phyloP scores from a whole-genome alignment of 2,113 vertebrate species.

The Thryonomys swinderianus region DNA sequence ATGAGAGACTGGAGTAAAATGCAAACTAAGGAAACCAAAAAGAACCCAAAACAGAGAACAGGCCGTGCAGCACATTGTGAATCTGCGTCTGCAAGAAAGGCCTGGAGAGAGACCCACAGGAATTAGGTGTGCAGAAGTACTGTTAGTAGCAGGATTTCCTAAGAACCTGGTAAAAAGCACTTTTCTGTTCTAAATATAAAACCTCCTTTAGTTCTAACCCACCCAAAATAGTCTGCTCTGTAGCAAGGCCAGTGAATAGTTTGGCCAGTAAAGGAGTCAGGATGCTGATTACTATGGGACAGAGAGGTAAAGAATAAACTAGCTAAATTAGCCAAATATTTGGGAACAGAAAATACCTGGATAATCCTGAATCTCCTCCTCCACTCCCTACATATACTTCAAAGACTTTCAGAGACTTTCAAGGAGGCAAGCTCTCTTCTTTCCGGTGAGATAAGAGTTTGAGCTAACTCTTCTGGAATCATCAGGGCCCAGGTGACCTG shows the following conservation, averaged over 20 bases:
- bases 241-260: neutral
- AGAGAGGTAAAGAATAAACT: neutral
- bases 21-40: neutral
- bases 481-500: neutral
- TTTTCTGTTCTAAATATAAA: neutral
- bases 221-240: neutral
- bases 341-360: neutral
- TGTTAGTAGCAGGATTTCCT: neutral
- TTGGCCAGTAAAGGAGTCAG: neutral
- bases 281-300: neutral
- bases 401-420: neutral
- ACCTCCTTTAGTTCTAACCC: neutral
- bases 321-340: neutral
- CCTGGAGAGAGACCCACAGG: neutral
- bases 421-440: neutral
- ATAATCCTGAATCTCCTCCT: neutral
- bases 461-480: neutral
- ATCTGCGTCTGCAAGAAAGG: neutral
- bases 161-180: neutral
- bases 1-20: neutral
- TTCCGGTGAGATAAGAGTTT: neutral
- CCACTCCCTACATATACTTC: neutral
- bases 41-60: neutral
- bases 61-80: neutral
- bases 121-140: neutral